Base-by-base conservation (phyloP, 2,888 invertebrate species). In the Tanaodytes sp. region DNA sequence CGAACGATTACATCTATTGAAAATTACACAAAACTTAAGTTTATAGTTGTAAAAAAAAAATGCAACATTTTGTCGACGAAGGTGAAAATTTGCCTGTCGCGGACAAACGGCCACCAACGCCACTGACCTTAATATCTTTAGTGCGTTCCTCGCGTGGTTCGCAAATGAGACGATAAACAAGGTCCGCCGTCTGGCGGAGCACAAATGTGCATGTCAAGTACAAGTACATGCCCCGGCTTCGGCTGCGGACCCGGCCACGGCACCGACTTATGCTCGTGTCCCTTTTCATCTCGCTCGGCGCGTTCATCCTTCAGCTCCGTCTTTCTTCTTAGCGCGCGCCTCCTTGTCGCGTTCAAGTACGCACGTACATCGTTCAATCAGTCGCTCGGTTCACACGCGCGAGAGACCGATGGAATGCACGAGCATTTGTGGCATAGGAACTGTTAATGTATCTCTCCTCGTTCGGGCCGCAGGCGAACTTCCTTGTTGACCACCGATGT, bases 361-460 rank as follows among this genome's bases (percentile, higher is more conserved):
- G 63, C 71, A 66, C 67, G 71, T 72, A 72, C 72, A 57, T 64
- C 68, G 68, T 65, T 62, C 64, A 72, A 72, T 72, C 64, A 67
- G 71, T 58, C 66, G 61, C 55, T 57, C 55, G 71, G 67, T 71
- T 71, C 71, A 71, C 73, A 71, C 71, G 71, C 63, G 68, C 71
- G 55, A 55, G 46, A 64, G 71, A 68, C 70, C 67, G 61, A 67
- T 67, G 65, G 72, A 72, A 72, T 70, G 73, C 68, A 62, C 66
- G 59, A 62, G 70, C 72, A 72, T 72, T 72, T 72, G 76, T 75
- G 77, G 52, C 71, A 75, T 77, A 78, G 77, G 73, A 81, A 80
- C 81, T 80, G 81, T 81, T 82, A 80, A 81, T 79, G 80, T 81
- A 79, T 80, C 79, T 75, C 79, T 79, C 76, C 77, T 75, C 79